A percentile compares a stretch with the other conserved stretches of the same genome.
Conservation (phyloP, 2,113 vertebrate genomes). For the Xenopus laevis region DNA sequence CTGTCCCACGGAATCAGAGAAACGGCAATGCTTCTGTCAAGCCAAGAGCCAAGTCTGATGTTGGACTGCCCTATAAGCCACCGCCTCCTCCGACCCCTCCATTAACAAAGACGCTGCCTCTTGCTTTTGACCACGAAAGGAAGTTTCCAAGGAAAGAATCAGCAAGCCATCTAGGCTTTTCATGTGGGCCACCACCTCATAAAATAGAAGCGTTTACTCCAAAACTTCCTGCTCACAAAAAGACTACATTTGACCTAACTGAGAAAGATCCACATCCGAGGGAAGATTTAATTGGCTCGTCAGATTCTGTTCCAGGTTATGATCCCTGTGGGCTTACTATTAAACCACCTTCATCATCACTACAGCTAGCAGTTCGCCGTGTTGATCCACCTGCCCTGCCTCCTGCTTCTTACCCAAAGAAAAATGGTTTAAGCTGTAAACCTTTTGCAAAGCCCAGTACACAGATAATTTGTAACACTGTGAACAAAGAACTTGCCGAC, state of each 20-base stretch:
- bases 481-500: slow-evolving; percentile 43
- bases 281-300: not conserved
- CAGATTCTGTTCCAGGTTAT: not conserved
- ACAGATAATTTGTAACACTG: not conserved
- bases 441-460: not conserved
- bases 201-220: slow-evolving; percentile 49
- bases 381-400: not conserved
- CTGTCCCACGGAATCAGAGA: slow-evolving; percentile 62
- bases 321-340: not conserved
- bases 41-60: not conserved
- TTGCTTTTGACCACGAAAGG: slow-evolving; percentile 30
- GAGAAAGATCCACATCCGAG: not conserved
- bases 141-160: slow-evolving; percentile 50
- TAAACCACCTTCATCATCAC: not conserved
- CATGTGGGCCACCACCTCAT: not conserved
- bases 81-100: slow-evolving; percentile 52
- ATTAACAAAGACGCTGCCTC: slow-evolving; percentile 48
- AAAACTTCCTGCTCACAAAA: slow-evolving; percentile 20
- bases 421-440: too few species aligned
- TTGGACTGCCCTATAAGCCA: slow-evolving; percentile 2
- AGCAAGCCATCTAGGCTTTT: not conserved
- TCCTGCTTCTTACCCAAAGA: not conserved
- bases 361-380: not conserved
- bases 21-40: not conserved
- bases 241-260: not conserved